Base-by-base conservation (phyloP, 1,140 invertebrate species). In the Batillaria attramentaria region DNA sequence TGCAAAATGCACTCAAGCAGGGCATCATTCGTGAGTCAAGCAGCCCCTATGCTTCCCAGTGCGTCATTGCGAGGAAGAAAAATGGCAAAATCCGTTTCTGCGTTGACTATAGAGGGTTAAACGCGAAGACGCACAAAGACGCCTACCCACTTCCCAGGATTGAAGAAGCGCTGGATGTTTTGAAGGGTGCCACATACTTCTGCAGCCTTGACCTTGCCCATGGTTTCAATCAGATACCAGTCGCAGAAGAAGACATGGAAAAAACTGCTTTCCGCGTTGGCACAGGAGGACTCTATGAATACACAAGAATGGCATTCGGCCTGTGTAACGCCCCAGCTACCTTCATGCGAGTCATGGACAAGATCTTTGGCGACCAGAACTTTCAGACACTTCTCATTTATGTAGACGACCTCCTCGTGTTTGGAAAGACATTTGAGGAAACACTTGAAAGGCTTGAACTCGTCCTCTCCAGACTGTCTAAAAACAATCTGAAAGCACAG, bases 191-290 rank as follows among this genome's bases (percentile, higher is more conserved):
- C 16, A 82, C 77, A 46, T 69, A 84, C 16, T 90, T 89, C 69
- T 86, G 78, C 20, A 75, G 72, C 8, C 46, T 87, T 10, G 85
- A 87, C 69, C 68, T 86, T 57, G 78, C 72, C 31, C 60, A 43
- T 24, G 88, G 87, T 1, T 91, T 85, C 70, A 87, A 89, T 87
- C 91, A 92, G 76, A 81, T 92, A 1, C 76, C 78, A 43, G 73
- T 93, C 6, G 72, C 88, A 24, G 81, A 82, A 69, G 72, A 73
- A 28, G 78, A 81, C 62, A 79, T 65, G 28, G 42, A 82, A 24
- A 81, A 79, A 28, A 83, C 83, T 33, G 83, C 80, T 13, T 83
- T 86, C 70, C 70, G 66, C 20, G 75, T 81, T 18, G 77, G n/a
- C n/a, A n/a, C 80, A 24, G 33, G 79, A 10, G 83, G 80, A 28